Evolutionary conservation across 2,113 vertebrate genomes (phyloP), one percentile per base, ranked within the genome.

Genomic region (Brienomyrus brachyistius): DNA sequence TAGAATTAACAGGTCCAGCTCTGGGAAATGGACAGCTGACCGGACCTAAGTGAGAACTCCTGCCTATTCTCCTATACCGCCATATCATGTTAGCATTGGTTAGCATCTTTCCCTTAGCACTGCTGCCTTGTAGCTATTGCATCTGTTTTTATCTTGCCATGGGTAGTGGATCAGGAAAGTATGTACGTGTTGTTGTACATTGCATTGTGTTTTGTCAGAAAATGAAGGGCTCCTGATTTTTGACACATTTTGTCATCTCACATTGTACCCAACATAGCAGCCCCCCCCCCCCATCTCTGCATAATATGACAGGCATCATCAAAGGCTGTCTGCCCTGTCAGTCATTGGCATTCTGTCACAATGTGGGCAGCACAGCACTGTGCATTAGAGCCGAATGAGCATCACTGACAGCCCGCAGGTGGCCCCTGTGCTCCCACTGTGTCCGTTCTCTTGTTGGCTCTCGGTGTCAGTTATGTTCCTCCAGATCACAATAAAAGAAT

Each of bases 71-170:
- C 89, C 77, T 59, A 15, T 87, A 47, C 62, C 5, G 35, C 47
- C 66, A 43, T 31, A 59, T 54, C 88, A 47, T 35, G 87, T 89
- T 91, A 62, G 23, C 56, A n/a, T 89, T 88, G 91, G n/a, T 92
- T 92, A 90, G 45, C 66, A 51, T 31, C 15, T 56, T 6, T 83
- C 66, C 77, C 45, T 50, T 56, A 52, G 13, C 89, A n/a, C 10
- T 43, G 50, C 88, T 90, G 90, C 91, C 89, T 88, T 6, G 2
- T 51, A 47, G 56, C 10, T 21, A n/a, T 35, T 23, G 43, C 19
- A 62, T n/a, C 84, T 52, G 4, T 70, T 70, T 15, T 47, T 45
- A 47, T 4, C 47, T 31, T n/a, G 87, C 87, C 89, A 54, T 88
- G 50, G 80, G 45, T 91, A 59, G 84, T 40, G 84, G 86, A 35